These are phyloP conservation scores for Pollachius pollachius DNA, from an alignment of 2,113 vertebrate genomes.

Conservation along the genomic window DNA sequence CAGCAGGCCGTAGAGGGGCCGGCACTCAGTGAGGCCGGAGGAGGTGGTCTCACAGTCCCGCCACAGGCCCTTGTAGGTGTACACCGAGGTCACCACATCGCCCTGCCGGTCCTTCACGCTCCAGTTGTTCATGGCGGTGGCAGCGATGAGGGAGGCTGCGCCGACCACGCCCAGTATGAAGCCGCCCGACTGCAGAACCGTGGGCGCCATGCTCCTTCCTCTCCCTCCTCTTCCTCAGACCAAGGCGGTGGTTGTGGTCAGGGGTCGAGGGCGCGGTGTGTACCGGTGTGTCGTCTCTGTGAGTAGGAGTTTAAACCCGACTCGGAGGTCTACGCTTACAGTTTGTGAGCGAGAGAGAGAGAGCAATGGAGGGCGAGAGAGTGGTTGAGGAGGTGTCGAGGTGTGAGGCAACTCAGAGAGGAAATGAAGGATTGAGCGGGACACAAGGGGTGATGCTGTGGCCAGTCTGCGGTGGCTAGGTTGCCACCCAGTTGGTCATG, in stretches of 20 bases:
- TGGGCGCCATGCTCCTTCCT: slow-evolving; percentile 72
- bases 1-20: slow-evolving; percentile 85
- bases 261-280: background rate
- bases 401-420: background rate
- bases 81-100: slow-evolving; percentile 80
- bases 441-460: no score
- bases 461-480: no score
- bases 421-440: no score
- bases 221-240: no score
- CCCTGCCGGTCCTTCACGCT: slow-evolving; percentile 84
- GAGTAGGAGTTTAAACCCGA: background rate
- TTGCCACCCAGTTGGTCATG: no score
- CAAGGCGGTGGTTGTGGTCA: background rate
- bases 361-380: background rate
- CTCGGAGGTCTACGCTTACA: no score
- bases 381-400: background rate
- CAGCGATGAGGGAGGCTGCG: slow-evolving; percentile 74
- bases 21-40: slow-evolving; percentile 85
- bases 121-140: slow-evolving; percentile 86
- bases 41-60: slow-evolving; percentile 83
- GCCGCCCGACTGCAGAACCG: slow-evolving; percentile 76
- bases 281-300: background rate
- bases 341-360: background rate
- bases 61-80: slow-evolving; percentile 89
- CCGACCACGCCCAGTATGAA: slow-evolving; percentile 65